Evolutionary conservation across 1,140 invertebrate species (phyloP).

Genomic region (Acromyrmex echinatior): DNA sequence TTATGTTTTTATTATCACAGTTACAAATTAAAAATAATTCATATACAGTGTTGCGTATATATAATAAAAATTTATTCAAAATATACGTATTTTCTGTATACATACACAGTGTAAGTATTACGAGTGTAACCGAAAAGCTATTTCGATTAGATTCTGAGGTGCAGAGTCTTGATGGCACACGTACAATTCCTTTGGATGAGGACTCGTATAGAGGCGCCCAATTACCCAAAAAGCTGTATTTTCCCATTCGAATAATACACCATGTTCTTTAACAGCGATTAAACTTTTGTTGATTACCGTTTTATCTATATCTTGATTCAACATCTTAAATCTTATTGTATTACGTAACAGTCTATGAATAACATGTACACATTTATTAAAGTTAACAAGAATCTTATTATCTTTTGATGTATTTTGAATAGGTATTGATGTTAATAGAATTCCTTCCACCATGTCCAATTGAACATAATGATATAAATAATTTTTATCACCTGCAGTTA

Average conservation of each 20-base stretch:
- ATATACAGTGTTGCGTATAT: not conserved
- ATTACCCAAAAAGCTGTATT: conserved; percentile 83
- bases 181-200: conserved; percentile 92
- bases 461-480: conserved; percentile 90
- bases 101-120: not conserved
- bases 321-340: conserved; percentile 89
- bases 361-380: conserved; percentile 89
- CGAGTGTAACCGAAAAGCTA: conserved; percentile 90
- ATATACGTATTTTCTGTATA: not conserved
- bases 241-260: conserved; percentile 89
- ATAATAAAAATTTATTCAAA: conserved; percentile 16
- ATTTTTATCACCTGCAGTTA: conserved; percentile 90
- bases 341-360: conserved; percentile 91
- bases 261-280: conserved; percentile 92
- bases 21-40: not conserved
- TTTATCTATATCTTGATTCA: conserved; percentile 88
- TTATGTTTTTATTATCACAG: not conserved
- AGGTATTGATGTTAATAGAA: conserved; percentile 89
- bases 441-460: conserved; percentile 89
- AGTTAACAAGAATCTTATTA: conserved; percentile 89
- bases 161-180: conserved; percentile 93
- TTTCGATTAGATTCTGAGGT: conserved; percentile 93
- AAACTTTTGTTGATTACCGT: conserved; percentile 90
- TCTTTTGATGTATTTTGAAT: conserved; percentile 82
- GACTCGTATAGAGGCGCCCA: conserved; percentile 91